Percentiles rank a stretch among this genome's conserved stretches.
These are phyloP conservation scores for Drosophila leonis DNA, from an alignment of 2,888 invertebrate species.

Conservation along the genomic window DNA sequence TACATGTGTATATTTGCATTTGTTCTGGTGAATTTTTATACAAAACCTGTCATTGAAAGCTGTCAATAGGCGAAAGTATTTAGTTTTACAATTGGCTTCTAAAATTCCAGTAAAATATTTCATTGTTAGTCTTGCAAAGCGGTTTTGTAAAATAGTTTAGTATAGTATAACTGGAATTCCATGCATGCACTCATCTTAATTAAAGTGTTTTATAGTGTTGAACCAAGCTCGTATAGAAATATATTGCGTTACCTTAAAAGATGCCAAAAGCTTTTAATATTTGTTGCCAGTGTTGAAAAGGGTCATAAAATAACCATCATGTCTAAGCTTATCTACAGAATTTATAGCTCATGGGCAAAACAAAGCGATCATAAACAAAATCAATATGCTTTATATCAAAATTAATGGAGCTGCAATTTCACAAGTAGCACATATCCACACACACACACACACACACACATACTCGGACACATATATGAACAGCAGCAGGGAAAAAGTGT, in stretches of 20 bases:
- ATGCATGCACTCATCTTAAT: background rate
- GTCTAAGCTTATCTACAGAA: background rate
- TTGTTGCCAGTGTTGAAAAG: background rate
- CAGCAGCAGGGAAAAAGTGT: slow-evolving; percentile 54
- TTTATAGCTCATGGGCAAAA: slow-evolving; percentile 2
- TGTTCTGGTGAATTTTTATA: background rate
- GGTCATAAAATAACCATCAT: slow-evolving; percentile 5
- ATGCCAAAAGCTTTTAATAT: background rate
- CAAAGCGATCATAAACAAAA: slow-evolving; percentile 46
- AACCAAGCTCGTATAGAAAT: background rate
- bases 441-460: slow-evolving; percentile 2
- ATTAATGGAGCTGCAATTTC: slow-evolving; percentile 67
- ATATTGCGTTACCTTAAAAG: background rate
- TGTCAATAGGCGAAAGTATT: background rate
- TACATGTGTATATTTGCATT: background rate
- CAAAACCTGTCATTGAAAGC: background rate
- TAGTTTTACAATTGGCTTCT: background rate
- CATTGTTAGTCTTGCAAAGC: background rate
- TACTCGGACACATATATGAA: slow-evolving; percentile 6
- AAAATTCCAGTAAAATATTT: background rate
- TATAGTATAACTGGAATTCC: background rate
- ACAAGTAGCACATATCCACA: slow-evolving; percentile 18
- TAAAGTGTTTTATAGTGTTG: background rate
- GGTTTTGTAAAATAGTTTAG: background rate
- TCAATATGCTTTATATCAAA: slow-evolving; percentile 64